phyloP scores from a whole-genome alignment of 2,797 vertebrate species.

The Sebastes oblongus region DNA sequence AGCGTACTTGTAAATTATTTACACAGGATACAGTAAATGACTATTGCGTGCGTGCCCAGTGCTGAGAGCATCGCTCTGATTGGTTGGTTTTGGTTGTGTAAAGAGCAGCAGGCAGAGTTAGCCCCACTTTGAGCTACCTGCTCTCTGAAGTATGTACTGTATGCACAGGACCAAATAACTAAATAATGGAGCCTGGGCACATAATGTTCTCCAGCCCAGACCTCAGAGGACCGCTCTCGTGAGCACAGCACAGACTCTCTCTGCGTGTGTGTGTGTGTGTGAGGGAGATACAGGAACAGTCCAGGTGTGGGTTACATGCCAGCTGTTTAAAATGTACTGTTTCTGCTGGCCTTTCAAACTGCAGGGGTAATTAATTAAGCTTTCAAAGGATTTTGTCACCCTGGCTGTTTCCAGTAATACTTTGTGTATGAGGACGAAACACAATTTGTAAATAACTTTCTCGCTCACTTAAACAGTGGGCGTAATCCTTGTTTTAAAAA shows the following conservation, averaged over 20 bases:
- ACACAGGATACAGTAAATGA: conserved; percentile 72
- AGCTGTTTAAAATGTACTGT: conserved; percentile 41
- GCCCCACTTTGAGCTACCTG: conserved; percentile 53
- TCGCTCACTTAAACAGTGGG: not conserved
- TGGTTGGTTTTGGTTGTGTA: conserved; percentile 43
- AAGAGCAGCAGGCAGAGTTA: conserved; percentile 39
- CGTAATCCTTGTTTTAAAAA: not conserved
- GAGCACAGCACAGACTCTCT: conserved; percentile 21
- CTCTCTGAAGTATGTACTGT: conserved; percentile 58
- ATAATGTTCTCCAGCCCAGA: conserved; percentile 63
- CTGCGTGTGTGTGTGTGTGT: not conserved
- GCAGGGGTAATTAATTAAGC: conserved; percentile 51
- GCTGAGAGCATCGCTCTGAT: conserved; percentile 51
- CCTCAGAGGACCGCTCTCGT: conserved; percentile 61
- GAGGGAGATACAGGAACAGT: conserved; percentile 18
- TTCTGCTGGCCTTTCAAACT: conserved; percentile 58
- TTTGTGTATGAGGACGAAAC: conserved; percentile 1
- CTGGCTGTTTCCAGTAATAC: conserved; percentile 26
- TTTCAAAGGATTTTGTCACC: conserved; percentile 40
- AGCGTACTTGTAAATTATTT: conserved; percentile 83
- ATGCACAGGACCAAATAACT: conserved; percentile 64
- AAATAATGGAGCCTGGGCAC: conserved; percentile 74
- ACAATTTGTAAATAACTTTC: conserved; percentile 14
- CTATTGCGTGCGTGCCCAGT: conserved; percentile 61
- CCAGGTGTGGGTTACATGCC: conserved; percentile 63